Evolutionary conservation across 2,888 invertebrate genomes (phyloP), one percentile per base, ranked within the genome.

Genomic region (Rapana venosa): DNA sequence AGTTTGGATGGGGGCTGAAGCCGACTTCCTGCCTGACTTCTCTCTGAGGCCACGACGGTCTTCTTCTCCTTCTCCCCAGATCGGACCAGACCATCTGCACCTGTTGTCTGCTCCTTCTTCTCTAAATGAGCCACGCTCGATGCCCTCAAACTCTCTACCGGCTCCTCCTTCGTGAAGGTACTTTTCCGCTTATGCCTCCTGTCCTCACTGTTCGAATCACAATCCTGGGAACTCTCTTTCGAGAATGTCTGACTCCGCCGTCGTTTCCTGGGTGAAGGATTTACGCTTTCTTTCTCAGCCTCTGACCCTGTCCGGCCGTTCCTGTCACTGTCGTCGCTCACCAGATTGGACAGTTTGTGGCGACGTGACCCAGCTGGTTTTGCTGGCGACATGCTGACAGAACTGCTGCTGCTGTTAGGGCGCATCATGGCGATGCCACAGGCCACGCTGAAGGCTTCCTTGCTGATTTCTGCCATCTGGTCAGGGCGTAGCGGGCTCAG

Each of bases 371-470:
- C 6, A 61, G 86, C 17, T 2, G 86, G n/a, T 35, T 61, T 58
- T 20, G 66, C 66, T 5, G 61, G 86, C 35, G 86, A 83, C 8
- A 11, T n/a, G n/a, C 11, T 11, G 5, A 26, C 81, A 22, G 81
- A 35, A 15, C n/a, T 35, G 11, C 17, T 87, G 84, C 35, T 91
- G 22, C 26, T 86, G 47, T 87, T 90, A 8, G 47, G 47, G 47
- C 47, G 47, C 87, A 89, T 87, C 35, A 79, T 88, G 26, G 92
- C 85, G 32, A 94, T 91, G 83, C 93, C 90, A 85, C 90, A 91
- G 0, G 93, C 93, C 32, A 94, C 92, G 58, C 91, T 89, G 89
- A 93, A 92, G 20, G 94, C 94, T 86, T 94, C 94, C 84, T 93
- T 93, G 22, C 91, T 92, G 30, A 94, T 91, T 79, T 94, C 93